Percentiles rank a stretch among this genome's conserved stretches.
Evolutionary conservation across 2,888 invertebrate genomes (phyloP).

Genomic region (Pecten maximus): DNA sequence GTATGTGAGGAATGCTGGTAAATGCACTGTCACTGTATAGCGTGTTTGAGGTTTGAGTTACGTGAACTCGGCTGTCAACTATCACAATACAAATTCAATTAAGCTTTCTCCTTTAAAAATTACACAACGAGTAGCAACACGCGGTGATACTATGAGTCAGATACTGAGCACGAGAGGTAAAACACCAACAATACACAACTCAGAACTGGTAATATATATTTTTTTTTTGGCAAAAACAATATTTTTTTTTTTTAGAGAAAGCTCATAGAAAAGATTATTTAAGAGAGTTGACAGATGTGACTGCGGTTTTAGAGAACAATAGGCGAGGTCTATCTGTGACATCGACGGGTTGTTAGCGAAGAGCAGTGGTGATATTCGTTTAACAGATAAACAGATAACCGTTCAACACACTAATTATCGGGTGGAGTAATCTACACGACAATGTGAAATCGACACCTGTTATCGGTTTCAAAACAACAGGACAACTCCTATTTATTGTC

Average conservation of each 20-base stretch:
- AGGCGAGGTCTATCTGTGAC: background rate
- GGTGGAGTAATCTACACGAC: background rate
- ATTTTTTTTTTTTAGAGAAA: background rate
- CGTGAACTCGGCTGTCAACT: background rate
- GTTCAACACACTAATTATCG: background rate
- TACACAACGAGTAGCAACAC: background rate
- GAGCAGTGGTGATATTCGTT: background rate
- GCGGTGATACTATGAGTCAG: background rate
- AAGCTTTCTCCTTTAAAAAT: background rate
- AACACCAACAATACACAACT: background rate
- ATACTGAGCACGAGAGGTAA: background rate
- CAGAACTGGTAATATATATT: background rate
- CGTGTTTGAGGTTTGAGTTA: background rate
- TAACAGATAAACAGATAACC: background rate
- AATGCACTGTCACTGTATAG: background rate
- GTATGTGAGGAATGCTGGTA: background rate
- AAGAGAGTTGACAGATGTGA: background rate
- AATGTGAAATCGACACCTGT: background rate
- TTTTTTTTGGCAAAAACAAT: slow-evolving; percentile 21
- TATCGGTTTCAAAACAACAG: background rate
- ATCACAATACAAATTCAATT: slow-evolving; percentile 2
- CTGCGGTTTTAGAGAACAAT: background rate
- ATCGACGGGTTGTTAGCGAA: background rate
- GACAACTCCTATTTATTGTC: background rate
- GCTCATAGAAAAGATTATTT: background rate